A percentile compares a stretch with the other conserved stretches of the same genome.
phyloP scores from a whole-genome alignment of 2,888 invertebrate genomes.

The Stegana nigrithorax region DNA sequence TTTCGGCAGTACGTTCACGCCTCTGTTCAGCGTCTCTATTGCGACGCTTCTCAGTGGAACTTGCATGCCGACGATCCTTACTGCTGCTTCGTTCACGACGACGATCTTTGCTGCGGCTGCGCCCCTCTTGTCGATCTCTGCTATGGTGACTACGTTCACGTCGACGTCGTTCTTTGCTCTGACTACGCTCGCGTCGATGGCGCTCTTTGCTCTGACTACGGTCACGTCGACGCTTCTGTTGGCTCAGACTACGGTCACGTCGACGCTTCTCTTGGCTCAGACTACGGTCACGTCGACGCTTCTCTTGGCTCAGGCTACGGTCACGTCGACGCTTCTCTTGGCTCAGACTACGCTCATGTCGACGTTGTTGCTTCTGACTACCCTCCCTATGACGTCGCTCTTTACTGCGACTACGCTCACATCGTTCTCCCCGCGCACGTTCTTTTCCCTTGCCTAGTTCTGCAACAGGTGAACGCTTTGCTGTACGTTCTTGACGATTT shows the following conservation, averaged over 20 bases:
- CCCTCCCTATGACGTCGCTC: slow-evolving; percentile 22
- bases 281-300: slow-evolving; percentile 1
- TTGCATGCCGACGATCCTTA: slow-evolving; percentile 14
- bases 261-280: background rate
- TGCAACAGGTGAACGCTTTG: no score
- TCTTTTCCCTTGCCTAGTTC: slow-evolving; percentile 22
- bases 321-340: background rate
- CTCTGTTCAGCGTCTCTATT: slow-evolving; percentile 24
- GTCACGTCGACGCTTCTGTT: background rate
- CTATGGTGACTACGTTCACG: slow-evolving; percentile 19
- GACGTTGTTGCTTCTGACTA: background rate
- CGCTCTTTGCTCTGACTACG: background rate
- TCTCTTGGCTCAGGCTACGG: background rate
- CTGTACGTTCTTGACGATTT: background rate
- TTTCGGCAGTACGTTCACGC: slow-evolving; percentile 33
- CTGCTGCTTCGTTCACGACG: background rate
- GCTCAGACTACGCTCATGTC: background rate
- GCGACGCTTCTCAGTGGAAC: slow-evolving; percentile 19
- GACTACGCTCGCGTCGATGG: slow-evolving; percentile 1
- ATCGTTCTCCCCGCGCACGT: slow-evolving; percentile 24
- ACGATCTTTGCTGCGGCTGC: slow-evolving; percentile 18
- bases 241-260: slow-evolving; percentile 3
- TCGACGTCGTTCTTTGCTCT: background rate
- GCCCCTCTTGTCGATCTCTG: slow-evolving; percentile 8
- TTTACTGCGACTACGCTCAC: slow-evolving; percentile 27